Base-by-base conservation (phyloP, 2,797 vertebrate genomes). In the Meriones psammophilus region DNA sequence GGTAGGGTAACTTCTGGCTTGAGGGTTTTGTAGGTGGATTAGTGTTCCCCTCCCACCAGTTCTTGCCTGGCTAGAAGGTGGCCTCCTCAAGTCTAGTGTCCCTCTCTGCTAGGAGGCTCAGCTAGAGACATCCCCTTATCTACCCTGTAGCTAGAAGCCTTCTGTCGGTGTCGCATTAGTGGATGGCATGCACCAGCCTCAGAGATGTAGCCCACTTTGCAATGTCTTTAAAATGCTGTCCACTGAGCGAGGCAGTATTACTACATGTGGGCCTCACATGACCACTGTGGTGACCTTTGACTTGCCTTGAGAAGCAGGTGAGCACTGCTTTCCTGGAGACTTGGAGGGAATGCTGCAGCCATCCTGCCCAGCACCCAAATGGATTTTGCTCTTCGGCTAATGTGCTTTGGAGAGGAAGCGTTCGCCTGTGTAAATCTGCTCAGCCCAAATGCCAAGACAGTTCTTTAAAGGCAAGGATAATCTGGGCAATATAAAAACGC, bases 391-490 rank as follows among this genome's bases (percentile, higher is more conserved):
- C 66, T 88, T 80, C 30, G 18, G 88, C 62, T 97, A 64, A 91
- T 62, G 33, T 8, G 18, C 87, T 85, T 39, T 42, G 56, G 85
- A 84, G 64, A 85, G 22, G 50, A 85, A 71, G n/a, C 26, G 1
- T 94, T 95, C 60, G 71, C 56, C 73, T 86, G 94, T 76, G 36
- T 90, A 91, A 90, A 95, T 97, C 76, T 84, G 58, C 81, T 96
- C 86, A 81, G 68, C 24, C 50, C 78, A 94, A 92, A 97, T 97
- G 94, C 83, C 3, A 0, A 96, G 79, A 39, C 79, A 79, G 68
- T 94, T 92, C 81, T 96, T 97, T 89, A 96, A 91, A 95, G 91
- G 88, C 83, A 92, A 93, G 76, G 71, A 85, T 96, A 94, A 97
- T 97, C 94, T 87, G 97, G 94, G 94, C 92, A 88, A 88, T 85